phyloP scores from a whole-genome alignment of 2,797 vertebrate species.

The Channallabes apus region DNA sequence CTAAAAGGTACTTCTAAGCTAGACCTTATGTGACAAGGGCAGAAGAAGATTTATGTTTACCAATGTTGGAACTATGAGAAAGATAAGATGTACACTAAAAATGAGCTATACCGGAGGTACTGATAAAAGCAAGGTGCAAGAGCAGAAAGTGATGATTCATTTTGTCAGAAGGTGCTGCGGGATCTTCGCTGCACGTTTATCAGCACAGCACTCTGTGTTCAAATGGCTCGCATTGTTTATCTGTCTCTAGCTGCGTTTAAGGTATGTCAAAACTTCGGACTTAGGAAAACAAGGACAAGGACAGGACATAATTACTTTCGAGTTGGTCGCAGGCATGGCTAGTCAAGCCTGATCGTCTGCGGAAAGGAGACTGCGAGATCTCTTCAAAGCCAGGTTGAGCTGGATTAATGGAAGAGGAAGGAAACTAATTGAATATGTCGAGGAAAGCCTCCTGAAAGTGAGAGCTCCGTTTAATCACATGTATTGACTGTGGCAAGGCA shows the following conservation, averaged over 20 bases:
- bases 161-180: not conserved
- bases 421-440: slow-evolving; percentile 30
- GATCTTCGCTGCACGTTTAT: slow-evolving; percentile 29
- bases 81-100: slow-evolving; percentile 24
- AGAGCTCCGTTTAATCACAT: slow-evolving; percentile 27
- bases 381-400: slow-evolving; percentile 22
- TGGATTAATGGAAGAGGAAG: slow-evolving; percentile 44
- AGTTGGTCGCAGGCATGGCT: slow-evolving; percentile 13
- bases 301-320: slow-evolving; percentile 31
- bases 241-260: slow-evolving; percentile 31
- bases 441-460: slow-evolving; percentile 21
- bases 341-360: slow-evolving; percentile 14
- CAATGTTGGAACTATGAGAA: slow-evolving; percentile 1
- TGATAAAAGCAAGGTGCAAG: slow-evolving; percentile 4
- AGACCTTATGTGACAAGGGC: slow-evolving; percentile 14
- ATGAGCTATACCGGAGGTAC: slow-evolving; percentile 1
- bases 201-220: slow-evolving; percentile 13
- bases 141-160: slow-evolving; percentile 16
- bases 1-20: not conserved
- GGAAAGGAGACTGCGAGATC: slow-evolving; percentile 20
- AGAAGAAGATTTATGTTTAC: slow-evolving; percentile 26
- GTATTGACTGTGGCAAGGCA: slow-evolving; percentile 28
- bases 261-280: not conserved
- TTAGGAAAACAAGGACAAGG: slow-evolving; percentile 14
- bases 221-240: slow-evolving; percentile 12